Base-by-base conservation (phyloP, 2,797 vertebrate species). In the Euphonia xanthogaster region DNA sequence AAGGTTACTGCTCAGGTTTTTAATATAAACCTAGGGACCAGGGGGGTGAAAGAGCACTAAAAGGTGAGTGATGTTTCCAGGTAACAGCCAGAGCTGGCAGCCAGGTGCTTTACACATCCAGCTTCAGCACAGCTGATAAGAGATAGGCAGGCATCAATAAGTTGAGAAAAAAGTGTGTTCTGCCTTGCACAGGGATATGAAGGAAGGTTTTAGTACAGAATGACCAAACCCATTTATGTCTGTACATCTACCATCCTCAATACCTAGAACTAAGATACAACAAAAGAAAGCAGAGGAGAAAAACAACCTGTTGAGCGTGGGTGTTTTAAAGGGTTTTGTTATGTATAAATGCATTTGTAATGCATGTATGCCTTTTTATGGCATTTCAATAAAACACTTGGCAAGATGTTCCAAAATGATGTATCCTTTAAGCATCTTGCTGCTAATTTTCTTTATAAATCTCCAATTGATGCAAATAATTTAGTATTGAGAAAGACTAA, bases 31-130 rank as follows among this genome's bases (percentile, higher is more conserved):
- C 24, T 28, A 40, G 51, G 74, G 79, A 78, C 50, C 74, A 74
- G 75, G 14, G 74, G 60, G n/a, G 51, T 47, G 27, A 81, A 51
- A 14, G 53, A 72, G 73, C 83, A 58, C 61, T 86, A 81, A 55
- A 92, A 96, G 65, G 22, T 35, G 80, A 90, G 55, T 76, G 80
- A 85, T 83, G n/a, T 95, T 97, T 88, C 95, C 40, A 91, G 54
- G 70, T 93, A 90, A 88, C 75, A 90, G 44, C 53, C 5, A 1
- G 65, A 88, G 62, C 72, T 72, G 24, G 8, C 67, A 90, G 42
- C 51, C 77, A 57, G 83, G 63, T 80, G 65, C 44, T 91, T 68
- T 82, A 27, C 25, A 68, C 12, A 77, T 60, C 86, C 70, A 4
- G 51, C 75, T 88, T 65, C 62, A 55, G 80, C 53, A 66, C 61